These are phyloP conservation scores for Drosophila nr. perissopoda DNA, from an alignment of 2,888 invertebrate species.

Conservation along the genomic window DNA sequence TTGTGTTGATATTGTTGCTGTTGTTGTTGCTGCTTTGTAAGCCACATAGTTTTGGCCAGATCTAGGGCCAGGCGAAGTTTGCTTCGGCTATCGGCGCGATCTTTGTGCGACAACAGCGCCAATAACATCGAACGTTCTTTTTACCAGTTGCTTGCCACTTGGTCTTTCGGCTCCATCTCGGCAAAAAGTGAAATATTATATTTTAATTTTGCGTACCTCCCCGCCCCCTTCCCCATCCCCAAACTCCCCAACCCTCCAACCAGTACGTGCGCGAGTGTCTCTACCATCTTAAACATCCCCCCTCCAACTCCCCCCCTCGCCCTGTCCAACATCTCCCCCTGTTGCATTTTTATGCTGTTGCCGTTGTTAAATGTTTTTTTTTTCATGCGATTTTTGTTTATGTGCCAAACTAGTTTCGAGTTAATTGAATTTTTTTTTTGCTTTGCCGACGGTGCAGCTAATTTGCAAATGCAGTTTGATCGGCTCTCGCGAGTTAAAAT, in stretches of 20 bases:
- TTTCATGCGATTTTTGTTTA: conserved; percentile 62
- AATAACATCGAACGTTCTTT: conserved; percentile 47
- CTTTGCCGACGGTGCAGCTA: conserved; percentile 54
- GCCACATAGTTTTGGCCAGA: conserved; percentile 34
- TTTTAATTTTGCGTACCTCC: conserved; percentile 47
- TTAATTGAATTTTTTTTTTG: conserved; percentile 67
- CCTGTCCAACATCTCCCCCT: background rate
- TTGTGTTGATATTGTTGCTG: conserved; percentile 5
- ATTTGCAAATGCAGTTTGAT: conserved; percentile 61
- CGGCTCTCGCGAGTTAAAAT: conserved; percentile 34
- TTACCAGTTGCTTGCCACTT: conserved; percentile 26
- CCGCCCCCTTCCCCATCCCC: background rate
- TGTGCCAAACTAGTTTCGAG: conserved; percentile 74
- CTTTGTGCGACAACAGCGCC: conserved; percentile 49
- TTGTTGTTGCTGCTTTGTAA: conserved; percentile 19
- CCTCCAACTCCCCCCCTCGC: background rate
- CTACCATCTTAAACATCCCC: background rate
- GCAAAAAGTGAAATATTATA: conserved; percentile 66
- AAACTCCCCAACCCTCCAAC: background rate
- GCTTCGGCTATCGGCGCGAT: conserved; percentile 52
- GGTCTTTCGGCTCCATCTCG: conserved; percentile 24
- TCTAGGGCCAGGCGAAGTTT: conserved; percentile 24
- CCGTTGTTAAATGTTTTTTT: conserved; percentile 33
- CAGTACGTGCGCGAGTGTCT: conserved; percentile 24
- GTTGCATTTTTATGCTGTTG: conserved; percentile 19